Conservation (phyloP, 1,140 invertebrate species). For the Heliothis subflexa region DNA sequence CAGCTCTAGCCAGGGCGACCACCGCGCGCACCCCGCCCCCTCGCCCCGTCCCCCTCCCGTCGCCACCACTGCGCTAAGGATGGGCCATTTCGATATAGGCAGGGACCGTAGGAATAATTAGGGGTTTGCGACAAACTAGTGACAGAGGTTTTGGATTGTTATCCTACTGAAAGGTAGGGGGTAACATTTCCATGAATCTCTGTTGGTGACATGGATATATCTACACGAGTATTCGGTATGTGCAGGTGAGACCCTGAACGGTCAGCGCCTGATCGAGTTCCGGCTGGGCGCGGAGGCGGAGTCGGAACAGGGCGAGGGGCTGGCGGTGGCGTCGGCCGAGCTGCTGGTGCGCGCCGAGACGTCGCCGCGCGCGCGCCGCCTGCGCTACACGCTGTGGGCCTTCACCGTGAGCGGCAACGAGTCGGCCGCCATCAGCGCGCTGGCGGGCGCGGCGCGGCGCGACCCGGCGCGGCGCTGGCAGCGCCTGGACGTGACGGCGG, state of each 20-base stretch:
- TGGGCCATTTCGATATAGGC: conserved; percentile 75
- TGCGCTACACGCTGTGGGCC: conserved; percentile 89
- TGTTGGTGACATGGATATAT: not conserved
- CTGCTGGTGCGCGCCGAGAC: conserved; percentile 90
- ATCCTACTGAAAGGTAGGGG: not conserved
- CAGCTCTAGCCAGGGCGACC: conserved; percentile 78
- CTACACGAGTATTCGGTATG: conserved; percentile 51
- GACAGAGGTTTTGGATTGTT: conserved; percentile 17
- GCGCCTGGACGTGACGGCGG: conserved; percentile 93
- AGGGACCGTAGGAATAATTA: conserved; percentile 56
- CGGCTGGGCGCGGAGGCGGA: conserved; percentile 88
- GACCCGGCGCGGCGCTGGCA: conserved; percentile 92
- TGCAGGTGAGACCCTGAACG: conserved; percentile 92
- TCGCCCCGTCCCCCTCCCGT: conserved; percentile 37
- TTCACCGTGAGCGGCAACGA: conserved; percentile 88
- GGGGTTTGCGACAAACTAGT: conserved; percentile 6
- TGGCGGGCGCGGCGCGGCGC: conserved; percentile 91
- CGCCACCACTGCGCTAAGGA: conserved; percentile 53
- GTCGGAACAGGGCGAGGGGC: conserved; percentile 86
- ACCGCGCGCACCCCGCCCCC: conserved; percentile 67
- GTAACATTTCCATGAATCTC: conserved; percentile 18
- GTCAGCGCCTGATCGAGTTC: conserved; percentile 94
- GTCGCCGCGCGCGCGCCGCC: conserved; percentile 86
- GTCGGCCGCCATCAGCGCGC: conserved; percentile 86
- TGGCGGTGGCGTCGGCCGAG: conserved; percentile 90